These are phyloP conservation scores for Galerucella pusilla DNA, from an alignment of 2,888 invertebrate species.

Conservation along the genomic window DNA sequence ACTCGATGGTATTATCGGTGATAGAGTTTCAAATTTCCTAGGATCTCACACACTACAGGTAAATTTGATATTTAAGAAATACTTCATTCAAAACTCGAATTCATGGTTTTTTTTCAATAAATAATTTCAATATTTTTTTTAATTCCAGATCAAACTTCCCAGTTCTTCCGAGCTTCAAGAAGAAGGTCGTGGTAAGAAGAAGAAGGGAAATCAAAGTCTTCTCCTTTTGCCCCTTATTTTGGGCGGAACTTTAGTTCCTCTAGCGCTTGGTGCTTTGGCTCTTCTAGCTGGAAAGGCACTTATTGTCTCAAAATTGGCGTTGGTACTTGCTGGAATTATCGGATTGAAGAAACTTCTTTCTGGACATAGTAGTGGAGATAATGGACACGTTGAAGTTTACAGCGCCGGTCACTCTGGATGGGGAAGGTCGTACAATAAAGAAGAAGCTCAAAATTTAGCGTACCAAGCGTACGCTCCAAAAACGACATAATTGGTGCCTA, in stretches of 20 bases:
- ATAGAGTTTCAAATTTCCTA: conserved; percentile 79
- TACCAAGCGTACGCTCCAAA: conserved; percentile 67
- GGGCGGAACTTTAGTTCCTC: conserved; percentile 83
- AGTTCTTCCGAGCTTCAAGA: conserved; percentile 70
- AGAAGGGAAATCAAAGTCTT: conserved; percentile 79
- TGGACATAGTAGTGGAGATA: conserved; percentile 69
- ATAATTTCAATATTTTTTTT: conserved; percentile 13
- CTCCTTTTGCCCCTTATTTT: conserved; percentile 83
- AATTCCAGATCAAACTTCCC: conserved; percentile 77
- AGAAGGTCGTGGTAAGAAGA: conserved; percentile 73
- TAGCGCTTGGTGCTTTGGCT: conserved; percentile 85
- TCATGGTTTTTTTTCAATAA: neutral
- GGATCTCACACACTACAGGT: conserved; percentile 84
- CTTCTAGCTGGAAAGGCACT: conserved; percentile 86
- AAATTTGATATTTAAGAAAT: conserved; percentile 46
- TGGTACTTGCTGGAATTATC: conserved; percentile 85
- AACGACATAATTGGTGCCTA: conserved; percentile 49
- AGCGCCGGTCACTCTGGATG: conserved; percentile 76
- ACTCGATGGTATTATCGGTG: conserved; percentile 79
- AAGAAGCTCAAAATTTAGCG: conserved; percentile 69
- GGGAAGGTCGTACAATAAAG: conserved; percentile 72
- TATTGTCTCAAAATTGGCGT: conserved; percentile 84
- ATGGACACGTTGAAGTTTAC: conserved; percentile 75
- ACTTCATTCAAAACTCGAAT: neutral
- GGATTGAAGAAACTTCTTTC: conserved; percentile 86